Evolutionary conservation across 2,888 invertebrate genomes (phyloP), one percentile per base, ranked within the genome.

Genomic region (Hyles lineata): DNA sequence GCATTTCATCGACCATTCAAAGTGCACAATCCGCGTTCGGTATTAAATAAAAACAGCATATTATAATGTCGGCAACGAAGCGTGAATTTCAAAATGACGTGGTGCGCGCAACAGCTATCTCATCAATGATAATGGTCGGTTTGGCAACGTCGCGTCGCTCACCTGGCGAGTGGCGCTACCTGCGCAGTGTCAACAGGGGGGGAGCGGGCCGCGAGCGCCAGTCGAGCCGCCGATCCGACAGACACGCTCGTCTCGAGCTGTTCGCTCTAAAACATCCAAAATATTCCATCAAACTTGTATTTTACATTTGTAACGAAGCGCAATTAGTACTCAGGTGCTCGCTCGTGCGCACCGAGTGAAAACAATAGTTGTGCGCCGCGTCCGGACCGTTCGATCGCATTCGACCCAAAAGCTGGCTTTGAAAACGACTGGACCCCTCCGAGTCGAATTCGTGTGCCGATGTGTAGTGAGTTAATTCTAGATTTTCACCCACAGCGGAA

Each of bases 181-280:
- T 93, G 93, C 92, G 93, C 93, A 92, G 85, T 92, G 93, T 87
- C 93, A 93, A 92, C 90, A 89, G 92, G 92, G 92, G 93, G 92
- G 92, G 85, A 86, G 89, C 89, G 81, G 83, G 80, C 85, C 83
- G 82, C 89, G 81, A 83, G 83, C 85, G 83, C 83, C 90, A 93
- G 93, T 93, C 92, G 91, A 89, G 88, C 88, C 89, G 81, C 83
- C 89, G 89, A 90, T 85, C 88, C 85, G 87, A 88, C 90, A 84
- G 86, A 88, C 88, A 85, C 89, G 90, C 89, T 87, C 87, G 92
- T 86, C 83, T 86, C 84, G 85, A 79, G 80, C 84, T 84, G 83
- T 84, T 79, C 76, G 75, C 74, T 75, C 82, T 82, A 81, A 82
- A 80, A 75, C 70, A 78, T 76, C 79, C 77, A 83, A 82, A 88